Base-by-base conservation (phyloP, 1,140 invertebrate species). In the Ptiloglossa arizonensis region DNA sequence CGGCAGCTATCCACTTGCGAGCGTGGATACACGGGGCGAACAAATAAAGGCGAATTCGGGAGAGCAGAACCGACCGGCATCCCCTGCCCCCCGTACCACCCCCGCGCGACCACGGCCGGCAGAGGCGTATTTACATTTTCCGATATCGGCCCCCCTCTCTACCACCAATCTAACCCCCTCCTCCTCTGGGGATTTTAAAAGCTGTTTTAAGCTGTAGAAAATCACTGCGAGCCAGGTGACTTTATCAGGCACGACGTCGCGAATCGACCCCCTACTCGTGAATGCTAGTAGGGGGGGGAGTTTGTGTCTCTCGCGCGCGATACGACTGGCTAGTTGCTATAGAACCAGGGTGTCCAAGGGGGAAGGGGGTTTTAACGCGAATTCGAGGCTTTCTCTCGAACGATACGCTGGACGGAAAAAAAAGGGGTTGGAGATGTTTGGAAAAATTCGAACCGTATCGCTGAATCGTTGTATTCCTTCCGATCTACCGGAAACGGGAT, bases 161-260 rank as follows among this genome's bases (percentile, higher is more conserved):
- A n/a, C n/a, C n/a, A n/a, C n/a, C n/a, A n/a, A n/a, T n/a, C n/a
- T n/a, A n/a, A n/a, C n/a, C n/a, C n/a, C n/a, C n/a, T n/a, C n/a
- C n/a, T n/a, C n/a, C n/a, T n/a, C n/a, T 17, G 19, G 57, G 35
- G 66, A 71, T 77, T 77, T 77, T 77, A 70, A 77, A 77, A 77
- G 75, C 75, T 70, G 75, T 77, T 77, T 71, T 71, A 77, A 77
- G 75, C 75, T 62, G 24, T 35, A 77, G 44, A 35, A 60, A 60
- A 77, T 68, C 74, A 62, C 67, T 35, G 44, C 22, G 67, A 35
- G 27, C 19, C 44, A 22, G 57, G 22, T 63, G 68, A 71, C 75
- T 77, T 77, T 77, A 77, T 77, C 75, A 46, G 41, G 22, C 15
- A 50, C 64, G 64, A 38, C 66, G 66, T 69, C 73, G 66, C 64